Base-by-base conservation (phyloP, 1,140 invertebrate species). In the Hermetia illucens region DNA sequence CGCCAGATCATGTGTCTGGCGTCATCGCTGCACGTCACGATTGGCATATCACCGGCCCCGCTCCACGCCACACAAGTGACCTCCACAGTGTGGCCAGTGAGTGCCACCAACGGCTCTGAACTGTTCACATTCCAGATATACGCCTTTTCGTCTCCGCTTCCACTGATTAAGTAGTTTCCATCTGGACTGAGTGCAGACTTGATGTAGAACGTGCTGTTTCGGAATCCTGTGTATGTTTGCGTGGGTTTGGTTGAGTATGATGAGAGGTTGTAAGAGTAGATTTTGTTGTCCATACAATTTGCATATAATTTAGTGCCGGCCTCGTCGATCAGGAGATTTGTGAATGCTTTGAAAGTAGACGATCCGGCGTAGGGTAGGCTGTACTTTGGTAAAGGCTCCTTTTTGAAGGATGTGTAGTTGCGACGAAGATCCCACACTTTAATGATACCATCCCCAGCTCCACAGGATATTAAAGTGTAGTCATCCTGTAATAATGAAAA, bases 381-480 rank as follows among this genome's bases (percentile, higher is more conserved):
- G 48, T 78, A 67, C 46, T 79, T 77, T 0, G 86, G 74, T 22
- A 77, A 45, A 0, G 85, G 79, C 21, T 78, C 74, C 31, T 70
- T 68, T 50, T 75, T 79, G 41, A 75, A 71, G 8, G 64, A 64
- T 3, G 68, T 72, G 49, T 89, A 88, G 47, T 76, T 83, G 51
- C 86, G 83, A 20, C 87, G 57, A 10, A 89, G 49, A 63, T 92
- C 88, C 88, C 88, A 92, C 2, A 84, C 71, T 60, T 90, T 89
- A 6, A 92, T 80, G 27, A 75, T 63, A 2, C 83, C 84, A 64
- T 90, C 85, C 30, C 80, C 79, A 36, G 83, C 77, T 9, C 82
- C 81, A 49, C 83, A 81, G 0, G 85, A 88, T 21, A 88, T 66
- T 5, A 91, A 61, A 12, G 74, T 79, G 39, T 72, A 62, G 35